Base-by-base conservation (phyloP, 2,797 vertebrate genomes). In the Enteromius afrohamiltoni region DNA sequence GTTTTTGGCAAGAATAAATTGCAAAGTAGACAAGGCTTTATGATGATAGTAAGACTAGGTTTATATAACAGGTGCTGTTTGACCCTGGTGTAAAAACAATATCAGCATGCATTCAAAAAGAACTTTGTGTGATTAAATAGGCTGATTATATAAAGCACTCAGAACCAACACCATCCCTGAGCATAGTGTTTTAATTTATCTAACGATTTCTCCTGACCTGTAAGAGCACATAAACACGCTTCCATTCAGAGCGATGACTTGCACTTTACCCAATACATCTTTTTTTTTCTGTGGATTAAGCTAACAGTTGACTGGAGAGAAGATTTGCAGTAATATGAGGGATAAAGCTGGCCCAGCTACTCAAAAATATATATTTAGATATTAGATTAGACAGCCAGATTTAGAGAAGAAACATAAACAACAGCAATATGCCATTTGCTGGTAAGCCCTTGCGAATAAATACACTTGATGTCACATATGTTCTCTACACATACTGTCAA, bases 281-380 rank as follows among this genome's bases (percentile, higher is more conserved):
- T 91, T 88, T 83, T 71, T 5, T 21, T 13, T 1, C 82, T 89
- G 79, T 71, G 90, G 90, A 89, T 88, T 76, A 87, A 91, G 88
- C 77, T 86, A 82, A 87, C 86, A 85, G 83, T 80, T 78, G 85
- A 85, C 87, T 80, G 69, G 78, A 86, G 89, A 88, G 86, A 64
- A 91, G 93, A 93, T 93, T 95, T 92, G 93, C 84, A 90, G 92
- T 83, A 94, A 94, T 93, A 93, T 87, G 84, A 34, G 5, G 42
- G 88, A 90, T 92, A 90, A 94, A 90, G 89, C 91, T 88, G 86
- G 77, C 88, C 79, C 88, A 91, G 87, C 89, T 81, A 86, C 88
- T 92, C 83, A 88, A 86, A 89, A 88, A 79, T 64, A 85, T 68
- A 90, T 90, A 89, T 88, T 85, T 84, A 85, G 87, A 93, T 93